phyloP scores from a whole-genome alignment of 2,888 invertebrate genomes.

The Labia minor region DNA sequence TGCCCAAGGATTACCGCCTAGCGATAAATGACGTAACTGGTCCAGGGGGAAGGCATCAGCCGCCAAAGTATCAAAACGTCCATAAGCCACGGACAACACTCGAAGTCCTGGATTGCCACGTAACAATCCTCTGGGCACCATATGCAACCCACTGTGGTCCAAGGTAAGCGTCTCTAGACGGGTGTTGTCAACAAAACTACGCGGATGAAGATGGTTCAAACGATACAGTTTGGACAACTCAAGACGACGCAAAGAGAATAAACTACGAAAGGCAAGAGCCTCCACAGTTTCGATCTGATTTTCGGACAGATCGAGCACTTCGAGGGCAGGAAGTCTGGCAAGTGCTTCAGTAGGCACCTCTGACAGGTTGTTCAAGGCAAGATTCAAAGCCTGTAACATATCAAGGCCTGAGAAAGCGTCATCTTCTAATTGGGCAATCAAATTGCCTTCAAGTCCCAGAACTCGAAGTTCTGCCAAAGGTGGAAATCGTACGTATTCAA shows the following conservation, averaged over 20 bases:
- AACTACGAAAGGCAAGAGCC: slow-evolving; percentile 70
- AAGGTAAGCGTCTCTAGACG: slow-evolving; percentile 66
- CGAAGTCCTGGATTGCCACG: slow-evolving; percentile 71
- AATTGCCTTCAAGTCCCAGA: slow-evolving; percentile 33
- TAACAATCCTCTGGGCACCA: slow-evolving; percentile 70
- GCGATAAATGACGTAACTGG: slow-evolving; percentile 57
- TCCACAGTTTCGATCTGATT: slow-evolving; percentile 66
- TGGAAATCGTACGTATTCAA: slow-evolving; percentile 26
- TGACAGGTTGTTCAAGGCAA: slow-evolving; percentile 44
- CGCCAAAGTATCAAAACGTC: slow-evolving; percentile 63
- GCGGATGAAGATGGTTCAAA: slow-evolving; percentile 56
- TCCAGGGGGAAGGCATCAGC: slow-evolving; percentile 75
- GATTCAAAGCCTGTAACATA: slow-evolving; percentile 14
- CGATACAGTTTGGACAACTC: slow-evolving; percentile 58
- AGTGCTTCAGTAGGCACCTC: slow-evolving; percentile 34
- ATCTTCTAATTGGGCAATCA: slow-evolving; percentile 29
- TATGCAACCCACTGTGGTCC: slow-evolving; percentile 63
- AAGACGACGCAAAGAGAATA: slow-evolving; percentile 66
- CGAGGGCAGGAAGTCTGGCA: slow-evolving; percentile 46
- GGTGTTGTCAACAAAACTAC: slow-evolving; percentile 76
- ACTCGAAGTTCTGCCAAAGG: slow-evolving; percentile 30
- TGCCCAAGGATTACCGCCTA: slow-evolving; percentile 71
- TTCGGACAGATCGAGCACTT: slow-evolving; percentile 62
- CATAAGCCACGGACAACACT: slow-evolving; percentile 60
- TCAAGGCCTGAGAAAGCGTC: slow-evolving; percentile 30